phyloP scores from a whole-genome alignment of 2,797 vertebrate genomes.

The Enteromius anoplus region DNA sequence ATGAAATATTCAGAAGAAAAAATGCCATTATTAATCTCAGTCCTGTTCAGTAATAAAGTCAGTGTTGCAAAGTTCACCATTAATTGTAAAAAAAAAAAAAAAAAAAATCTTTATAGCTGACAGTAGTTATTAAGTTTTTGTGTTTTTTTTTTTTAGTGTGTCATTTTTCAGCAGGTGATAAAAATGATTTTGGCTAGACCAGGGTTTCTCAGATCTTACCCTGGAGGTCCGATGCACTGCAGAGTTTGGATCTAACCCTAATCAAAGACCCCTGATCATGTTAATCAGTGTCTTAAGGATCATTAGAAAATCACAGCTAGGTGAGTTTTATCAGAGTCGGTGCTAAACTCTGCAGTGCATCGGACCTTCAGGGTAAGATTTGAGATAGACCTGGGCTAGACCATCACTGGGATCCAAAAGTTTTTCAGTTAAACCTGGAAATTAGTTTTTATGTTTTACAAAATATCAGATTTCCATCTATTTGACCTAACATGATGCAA shows the following conservation, averaged over 20 bases:
- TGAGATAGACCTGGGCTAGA: too few relatives aligned
- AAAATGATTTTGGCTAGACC: not conserved
- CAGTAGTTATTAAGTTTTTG: too few relatives aligned
- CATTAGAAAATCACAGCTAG: too few relatives aligned
- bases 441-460: not conserved
- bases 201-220: too few relatives aligned
- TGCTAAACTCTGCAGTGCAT: too few relatives aligned
- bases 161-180: not conserved
- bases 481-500: not conserved
- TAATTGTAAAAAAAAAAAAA: not conserved
- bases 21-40: not conserved
- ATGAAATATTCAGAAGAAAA: not conserved
- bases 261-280: too few relatives aligned
- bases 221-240: too few relatives aligned
- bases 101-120: not conserved
- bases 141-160: not conserved
- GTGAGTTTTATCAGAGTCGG: too few relatives aligned
- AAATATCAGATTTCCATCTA: not conserved
- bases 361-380: too few relatives aligned
- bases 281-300: too few relatives aligned
- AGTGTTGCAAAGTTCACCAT: not conserved
- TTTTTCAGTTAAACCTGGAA: not conserved
- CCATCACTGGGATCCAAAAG: not conserved
- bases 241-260: too few relatives aligned
- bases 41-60: not conserved